phyloP scores from a whole-genome alignment of 2,113 vertebrate genomes.

The Coregonus clupeaformis region DNA sequence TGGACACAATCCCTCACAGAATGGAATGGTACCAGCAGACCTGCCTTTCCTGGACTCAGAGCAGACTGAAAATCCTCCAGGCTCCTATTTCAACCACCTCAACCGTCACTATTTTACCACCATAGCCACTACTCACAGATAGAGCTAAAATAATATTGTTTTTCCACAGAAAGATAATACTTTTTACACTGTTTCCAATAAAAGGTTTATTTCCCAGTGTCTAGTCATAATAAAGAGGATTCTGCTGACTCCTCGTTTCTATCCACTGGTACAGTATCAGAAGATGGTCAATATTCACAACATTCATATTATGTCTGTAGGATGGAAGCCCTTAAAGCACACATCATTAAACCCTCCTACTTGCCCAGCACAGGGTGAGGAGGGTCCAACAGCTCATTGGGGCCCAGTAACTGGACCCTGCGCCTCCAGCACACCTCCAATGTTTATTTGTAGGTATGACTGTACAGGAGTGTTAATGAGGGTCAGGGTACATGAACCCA shows the following conservation, averaged over 20 bases:
- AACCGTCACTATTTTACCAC: slow-evolving; percentile 37
- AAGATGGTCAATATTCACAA: not conserved
- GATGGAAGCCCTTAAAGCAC: not conserved
- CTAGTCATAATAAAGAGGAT: slow-evolving; percentile 49
- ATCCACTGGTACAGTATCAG: not conserved
- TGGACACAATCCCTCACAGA: slow-evolving; percentile 23
- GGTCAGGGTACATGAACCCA: not conserved
- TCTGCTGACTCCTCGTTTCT: slow-evolving; percentile 44
- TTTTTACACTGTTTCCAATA: slow-evolving; percentile 49
- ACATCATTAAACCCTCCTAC: too few species aligned
- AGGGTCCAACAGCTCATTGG: slow-evolving; percentile 14
- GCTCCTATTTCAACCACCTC: slow-evolving; percentile 58
- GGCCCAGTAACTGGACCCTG: slow-evolving; percentile 5
- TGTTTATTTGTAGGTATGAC: slow-evolving; percentile 28
- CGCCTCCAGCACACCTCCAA: not conserved
- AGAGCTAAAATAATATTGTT: slow-evolving; percentile 33
- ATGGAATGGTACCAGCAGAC: slow-evolving; percentile 48
- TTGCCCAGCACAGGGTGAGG: too few species aligned
- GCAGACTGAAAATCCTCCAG: slow-evolving; percentile 44
- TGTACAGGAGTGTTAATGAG: not conserved
- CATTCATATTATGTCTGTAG: not conserved
- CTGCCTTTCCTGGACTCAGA: slow-evolving; percentile 49
- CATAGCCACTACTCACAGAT: slow-evolving; percentile 47
- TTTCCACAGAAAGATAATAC: slow-evolving; percentile 47
- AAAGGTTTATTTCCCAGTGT: slow-evolving; percentile 36